Evolutionary conservation across 2,797 vertebrate genomes (phyloP).

Genomic region (Columba guinea): DNA sequence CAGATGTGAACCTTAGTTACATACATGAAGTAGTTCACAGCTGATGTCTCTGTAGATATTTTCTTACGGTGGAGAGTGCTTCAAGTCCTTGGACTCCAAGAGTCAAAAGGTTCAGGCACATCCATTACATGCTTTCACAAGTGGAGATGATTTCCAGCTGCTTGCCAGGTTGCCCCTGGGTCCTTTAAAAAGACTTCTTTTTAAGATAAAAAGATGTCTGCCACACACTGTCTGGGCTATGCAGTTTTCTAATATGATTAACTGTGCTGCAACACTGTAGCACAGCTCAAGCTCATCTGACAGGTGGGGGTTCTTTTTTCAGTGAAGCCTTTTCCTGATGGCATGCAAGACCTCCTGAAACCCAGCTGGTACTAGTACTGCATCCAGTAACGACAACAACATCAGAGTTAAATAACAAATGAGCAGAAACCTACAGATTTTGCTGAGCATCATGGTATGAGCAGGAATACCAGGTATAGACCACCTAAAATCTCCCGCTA

Average conservation of each 20-base stretch:
- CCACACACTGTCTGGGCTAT: neutral
- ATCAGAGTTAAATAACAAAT: neutral
- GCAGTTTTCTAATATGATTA: neutral
- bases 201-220: neutral
- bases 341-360: neutral
- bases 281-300: neutral
- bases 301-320: neutral
- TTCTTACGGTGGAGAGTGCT: neutral
- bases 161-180: neutral
- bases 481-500: neutral
- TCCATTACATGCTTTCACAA: neutral
- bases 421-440: neutral
- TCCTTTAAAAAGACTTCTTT: neutral
- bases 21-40: accelerated
- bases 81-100: neutral
- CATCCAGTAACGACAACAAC: neutral
- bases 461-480: neutral
- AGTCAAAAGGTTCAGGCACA: neutral
- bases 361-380: neutral
- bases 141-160: neutral
- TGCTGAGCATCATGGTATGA: neutral
- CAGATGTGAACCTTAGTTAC: neutral
- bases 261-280: neutral
- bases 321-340: neutral
- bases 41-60: neutral